Base-by-base conservation (phyloP, 2,797 vertebrate genomes). In the Girardinus metallicus region DNA sequence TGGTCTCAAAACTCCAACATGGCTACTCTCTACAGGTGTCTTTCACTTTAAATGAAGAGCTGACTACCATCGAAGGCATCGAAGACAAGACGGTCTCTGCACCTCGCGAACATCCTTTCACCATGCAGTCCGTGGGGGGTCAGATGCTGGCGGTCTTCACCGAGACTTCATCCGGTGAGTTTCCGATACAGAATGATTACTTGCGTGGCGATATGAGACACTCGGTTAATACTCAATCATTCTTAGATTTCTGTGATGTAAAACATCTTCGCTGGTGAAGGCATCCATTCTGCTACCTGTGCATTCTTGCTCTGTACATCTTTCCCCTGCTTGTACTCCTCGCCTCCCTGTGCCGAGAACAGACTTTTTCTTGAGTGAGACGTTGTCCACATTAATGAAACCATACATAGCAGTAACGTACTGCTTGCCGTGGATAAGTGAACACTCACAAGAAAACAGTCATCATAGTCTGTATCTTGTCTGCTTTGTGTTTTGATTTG, bases 31-130 rank as follows among this genome's bases (percentile, higher is more conserved):
- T 94, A 51, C 94, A 99, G 99, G 98, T 99, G 79, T 98, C 98
- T 53, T 99, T 99, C 94, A 99, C 97, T 79, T 94, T 99, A 89
- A 99, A 98, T 81, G 99, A 99, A 87, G 99, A 99, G 55, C 96
- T 99, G 88, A 97, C 98, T 49, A 96, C 90, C 76, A 98, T 99
- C 79, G 96, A 94, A 10, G 96, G 97, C 76, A 96, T 97, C 49
- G 97, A 97, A 29, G 97, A 97, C 83, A 99, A 98, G 90, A 94
- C 95, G 3, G 97, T 99, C 81, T 96, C 95, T 21, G 97, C 97
- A 2, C 99, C 99, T 31, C 96, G 97, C 66, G 98, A 99, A 13
- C 99, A 99, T 90, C 98, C 97, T 0, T 98, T 99, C 94, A 96
- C 97, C 87, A 95, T 99, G 92, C 98, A 99, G 94, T 97, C 96